phyloP scores from a whole-genome alignment of 2,888 invertebrate genomes.

The Lamproptera curius region DNA sequence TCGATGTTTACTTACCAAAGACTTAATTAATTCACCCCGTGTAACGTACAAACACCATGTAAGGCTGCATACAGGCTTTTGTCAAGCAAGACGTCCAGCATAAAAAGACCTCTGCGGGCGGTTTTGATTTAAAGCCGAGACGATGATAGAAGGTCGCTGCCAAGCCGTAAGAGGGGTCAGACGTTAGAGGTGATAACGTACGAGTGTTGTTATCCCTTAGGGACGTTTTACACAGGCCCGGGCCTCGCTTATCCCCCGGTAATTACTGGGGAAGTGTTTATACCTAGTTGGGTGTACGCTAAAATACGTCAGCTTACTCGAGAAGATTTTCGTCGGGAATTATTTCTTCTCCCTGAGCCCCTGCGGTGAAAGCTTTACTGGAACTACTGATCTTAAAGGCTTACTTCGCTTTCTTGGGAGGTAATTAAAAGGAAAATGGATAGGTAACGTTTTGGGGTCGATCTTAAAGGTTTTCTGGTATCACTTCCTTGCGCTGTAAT shows the following conservation, averaged over 20 bases:
- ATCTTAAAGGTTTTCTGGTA: too few relatives aligned
- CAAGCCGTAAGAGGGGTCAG: slow-evolving; percentile 40
- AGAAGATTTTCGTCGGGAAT: slow-evolving; percentile 27
- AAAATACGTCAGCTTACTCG: slow-evolving; percentile 31
- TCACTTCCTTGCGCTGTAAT: too few relatives aligned
- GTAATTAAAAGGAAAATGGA: neutral
- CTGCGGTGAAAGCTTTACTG: slow-evolving; percentile 24
- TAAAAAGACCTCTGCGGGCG: slow-evolving; percentile 33
- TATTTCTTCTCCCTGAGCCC: slow-evolving; percentile 30
- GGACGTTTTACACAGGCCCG: slow-evolving; percentile 66
- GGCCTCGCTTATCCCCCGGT: slow-evolving; percentile 62
- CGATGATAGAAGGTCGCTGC: slow-evolving; percentile 29
- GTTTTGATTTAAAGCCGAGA: slow-evolving; percentile 21
- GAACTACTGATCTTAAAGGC: slow-evolving; percentile 12
- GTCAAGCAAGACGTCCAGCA: slow-evolving; percentile 35
- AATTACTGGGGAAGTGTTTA: slow-evolving; percentile 64
- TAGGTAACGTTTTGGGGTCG: too few relatives aligned
- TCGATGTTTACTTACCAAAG: too few relatives aligned
- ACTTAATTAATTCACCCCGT: neutral
- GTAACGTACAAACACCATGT: slow-evolving; percentile 29
- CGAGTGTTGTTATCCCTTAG: slow-evolving; percentile 49
- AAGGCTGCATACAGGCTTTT: slow-evolving; percentile 36
- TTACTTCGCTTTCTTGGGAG: slow-evolving; percentile 20
- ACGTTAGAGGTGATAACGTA: slow-evolving; percentile 61
- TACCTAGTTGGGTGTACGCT: slow-evolving; percentile 34